phyloP scores from a whole-genome alignment of 2,888 invertebrate species.

The Agrochola lychnidis region DNA sequence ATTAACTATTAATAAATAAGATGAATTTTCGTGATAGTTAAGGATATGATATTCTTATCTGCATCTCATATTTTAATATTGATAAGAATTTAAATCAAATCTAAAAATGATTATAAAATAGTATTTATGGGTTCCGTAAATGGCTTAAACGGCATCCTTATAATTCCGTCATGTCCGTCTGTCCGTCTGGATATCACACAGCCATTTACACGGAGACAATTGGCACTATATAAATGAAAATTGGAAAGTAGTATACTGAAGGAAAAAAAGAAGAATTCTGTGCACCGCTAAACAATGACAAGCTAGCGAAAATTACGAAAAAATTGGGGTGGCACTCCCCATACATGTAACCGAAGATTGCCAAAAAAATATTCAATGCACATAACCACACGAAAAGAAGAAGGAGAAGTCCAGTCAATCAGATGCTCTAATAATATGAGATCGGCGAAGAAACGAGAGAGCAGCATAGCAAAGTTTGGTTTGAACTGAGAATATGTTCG shows the following conservation, averaged over 20 bases:
- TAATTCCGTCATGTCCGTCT: background rate
- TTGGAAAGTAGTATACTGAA: background rate
- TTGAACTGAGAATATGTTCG: background rate
- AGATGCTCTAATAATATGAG: background rate
- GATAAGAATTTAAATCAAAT: conserved; percentile 7
- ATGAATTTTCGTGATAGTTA: background rate
- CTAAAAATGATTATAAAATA: background rate
- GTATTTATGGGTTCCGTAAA: background rate
- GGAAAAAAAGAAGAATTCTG: background rate
- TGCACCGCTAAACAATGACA: background rate
- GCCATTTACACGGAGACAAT: background rate
- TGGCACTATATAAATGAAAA: background rate
- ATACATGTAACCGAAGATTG: background rate
- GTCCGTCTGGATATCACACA: background rate
- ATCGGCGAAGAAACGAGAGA: background rate
- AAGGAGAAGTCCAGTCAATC: background rate
- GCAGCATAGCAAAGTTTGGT: background rate
- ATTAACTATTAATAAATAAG: no score
- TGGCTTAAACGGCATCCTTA: background rate
- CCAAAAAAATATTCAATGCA: no score
- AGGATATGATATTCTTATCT: background rate
- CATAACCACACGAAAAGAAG: no score
- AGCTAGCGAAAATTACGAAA: no score
- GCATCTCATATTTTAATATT: conserved; percentile 11
- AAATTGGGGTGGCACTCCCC: no score